Evolutionary conservation across 2,888 invertebrate species (phyloP).

Genomic region (Drosophila kokeensis): DNA sequence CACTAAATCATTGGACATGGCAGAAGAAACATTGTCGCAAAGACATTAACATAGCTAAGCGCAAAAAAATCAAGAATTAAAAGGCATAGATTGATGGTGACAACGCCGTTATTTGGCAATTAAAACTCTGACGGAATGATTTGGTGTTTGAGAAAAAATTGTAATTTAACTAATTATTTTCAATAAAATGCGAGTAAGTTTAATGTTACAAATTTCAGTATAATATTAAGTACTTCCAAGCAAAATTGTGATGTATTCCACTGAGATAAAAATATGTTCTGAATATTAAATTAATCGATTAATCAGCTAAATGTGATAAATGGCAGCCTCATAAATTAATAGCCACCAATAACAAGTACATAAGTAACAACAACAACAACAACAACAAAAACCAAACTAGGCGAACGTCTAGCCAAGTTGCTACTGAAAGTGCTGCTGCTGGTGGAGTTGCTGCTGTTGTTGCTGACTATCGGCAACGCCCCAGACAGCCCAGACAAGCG

Average conservation of each 20-base stretch:
- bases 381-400: conserved; percentile 47
- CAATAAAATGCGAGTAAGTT: background rate
- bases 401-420: conserved; percentile 54
- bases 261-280: conserved; percentile 11
- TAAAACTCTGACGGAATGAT: conserved; percentile 12
- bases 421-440: conserved; percentile 36
- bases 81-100: conserved; percentile 45
- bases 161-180: background rate
- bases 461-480: conserved; percentile 75
- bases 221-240: background rate
- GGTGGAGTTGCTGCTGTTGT: conserved; percentile 37
- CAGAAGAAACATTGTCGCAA: conserved; percentile 61
- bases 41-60: conserved; percentile 69
- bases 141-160: conserved; percentile 1
- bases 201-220: background rate
- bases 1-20: conserved; percentile 71
- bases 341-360: conserved; percentile 67
- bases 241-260: conserved; percentile 3
- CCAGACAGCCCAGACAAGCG: conserved; percentile 76
- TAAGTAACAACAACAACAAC: conserved; percentile 50
- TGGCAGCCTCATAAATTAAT: conserved; percentile 83
- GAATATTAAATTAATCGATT: conserved; percentile 66
- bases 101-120: conserved; percentile 33
- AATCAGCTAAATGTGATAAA: conserved; percentile 83
- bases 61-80: conserved; percentile 26